Percentiles rank a stretch among this genome's conserved stretches.
These are phyloP conservation scores for Graptemys geographica DNA, from an alignment of 2,797 vertebrate species.

Conservation along the genomic window DNA sequence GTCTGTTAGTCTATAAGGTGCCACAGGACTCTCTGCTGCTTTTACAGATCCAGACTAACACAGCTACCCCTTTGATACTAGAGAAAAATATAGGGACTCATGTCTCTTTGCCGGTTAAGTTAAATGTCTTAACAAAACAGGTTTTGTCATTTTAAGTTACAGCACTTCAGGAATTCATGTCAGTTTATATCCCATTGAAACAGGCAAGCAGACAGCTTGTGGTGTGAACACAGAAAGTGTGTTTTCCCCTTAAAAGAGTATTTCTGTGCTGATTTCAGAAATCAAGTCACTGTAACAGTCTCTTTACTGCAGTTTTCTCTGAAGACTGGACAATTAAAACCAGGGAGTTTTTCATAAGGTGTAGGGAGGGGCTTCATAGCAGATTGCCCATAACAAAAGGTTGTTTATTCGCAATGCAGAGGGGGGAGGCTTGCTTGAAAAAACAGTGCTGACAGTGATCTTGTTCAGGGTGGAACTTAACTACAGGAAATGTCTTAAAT, in stretches of 20 bases:
- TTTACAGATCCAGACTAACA: too few species aligned
- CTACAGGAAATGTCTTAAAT: slow-evolving; percentile 74
- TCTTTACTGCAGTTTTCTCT: slow-evolving; percentile 17
- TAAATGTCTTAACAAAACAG: slow-evolving; percentile 43
- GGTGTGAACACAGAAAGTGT: slow-evolving; percentile 58
- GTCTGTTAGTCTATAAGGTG: too few species aligned
- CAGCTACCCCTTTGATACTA: too few species aligned
- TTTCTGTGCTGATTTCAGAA: neutral
- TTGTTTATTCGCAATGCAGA: slow-evolving; percentile 38
- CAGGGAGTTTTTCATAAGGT: slow-evolving; percentile 14
- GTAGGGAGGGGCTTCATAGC: neutral
- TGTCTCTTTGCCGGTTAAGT: slow-evolving; percentile 1
- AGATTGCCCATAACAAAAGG: slow-evolving; percentile 53
- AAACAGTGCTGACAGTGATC: slow-evolving; percentile 2
- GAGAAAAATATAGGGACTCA: neutral
- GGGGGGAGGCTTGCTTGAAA: slow-evolving; percentile 44
- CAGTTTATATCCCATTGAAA: slow-evolving; percentile 60
- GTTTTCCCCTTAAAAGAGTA: slow-evolving; percentile 52
- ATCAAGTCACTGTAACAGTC: neutral
- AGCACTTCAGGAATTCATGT: slow-evolving; percentile 61
- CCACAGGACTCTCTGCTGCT: too few species aligned
- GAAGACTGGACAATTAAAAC: slow-evolving; percentile 26
- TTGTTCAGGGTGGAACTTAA: slow-evolving; percentile 63
- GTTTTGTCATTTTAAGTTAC: slow-evolving; percentile 64
- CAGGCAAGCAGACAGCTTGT: slow-evolving; percentile 15